A percentile compares a stretch with the other conserved stretches of the same genome.
These are phyloP conservation scores for Oscheius sp. DNA, from an alignment of 1,140 invertebrate species.

Conservation along the genomic window DNA sequence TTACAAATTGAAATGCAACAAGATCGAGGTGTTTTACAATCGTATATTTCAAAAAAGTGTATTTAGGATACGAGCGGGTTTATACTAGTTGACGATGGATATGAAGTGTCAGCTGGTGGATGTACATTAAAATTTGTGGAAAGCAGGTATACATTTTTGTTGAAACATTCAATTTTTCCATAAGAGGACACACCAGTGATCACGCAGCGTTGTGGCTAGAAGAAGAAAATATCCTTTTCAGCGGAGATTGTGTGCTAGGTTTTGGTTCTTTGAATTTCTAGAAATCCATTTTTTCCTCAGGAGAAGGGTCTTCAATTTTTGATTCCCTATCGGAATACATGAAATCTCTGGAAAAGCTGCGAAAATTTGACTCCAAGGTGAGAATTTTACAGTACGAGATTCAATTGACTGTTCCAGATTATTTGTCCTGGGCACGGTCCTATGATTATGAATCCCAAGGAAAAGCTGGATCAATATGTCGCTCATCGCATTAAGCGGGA, in stretches of 20 bases:
- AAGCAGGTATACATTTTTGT: neutral
- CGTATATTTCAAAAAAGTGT: too few species aligned
- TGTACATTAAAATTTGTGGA: constrained; percentile 68
- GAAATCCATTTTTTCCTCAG: neutral
- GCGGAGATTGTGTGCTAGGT: constrained; percentile 64
- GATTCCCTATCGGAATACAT: constrained; percentile 81
- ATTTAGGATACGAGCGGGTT: too few species aligned
- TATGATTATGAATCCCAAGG: constrained; percentile 69
- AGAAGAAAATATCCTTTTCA: constrained; percentile 81
- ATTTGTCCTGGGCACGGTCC: constrained; percentile 88
- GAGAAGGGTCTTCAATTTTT: constrained; percentile 53
- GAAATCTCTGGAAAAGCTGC: constrained; percentile 76
- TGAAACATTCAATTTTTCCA: constrained; percentile 71
- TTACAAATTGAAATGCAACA: too few species aligned
- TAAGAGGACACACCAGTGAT: constrained; percentile 89
- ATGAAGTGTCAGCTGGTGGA: constrained; percentile 77
- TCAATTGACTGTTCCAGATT: constrained; percentile 49
- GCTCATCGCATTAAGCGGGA: constrained; percentile 74
- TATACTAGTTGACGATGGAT: constrained; percentile 74
- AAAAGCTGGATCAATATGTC: constrained; percentile 79
- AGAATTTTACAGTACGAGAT: too few species aligned
- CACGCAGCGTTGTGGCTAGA: constrained; percentile 77
- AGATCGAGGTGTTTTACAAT: too few species aligned
- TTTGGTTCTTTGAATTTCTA: constrained; percentile 73
- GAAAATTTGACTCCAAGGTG: constrained; percentile 70